Percentiles rank a stretch among this genome's conserved stretches.
These are phyloP conservation scores for Tanytarsus gracilentus DNA, from an alignment of 2,888 invertebrate genomes.

Conservation along the genomic window DNA sequence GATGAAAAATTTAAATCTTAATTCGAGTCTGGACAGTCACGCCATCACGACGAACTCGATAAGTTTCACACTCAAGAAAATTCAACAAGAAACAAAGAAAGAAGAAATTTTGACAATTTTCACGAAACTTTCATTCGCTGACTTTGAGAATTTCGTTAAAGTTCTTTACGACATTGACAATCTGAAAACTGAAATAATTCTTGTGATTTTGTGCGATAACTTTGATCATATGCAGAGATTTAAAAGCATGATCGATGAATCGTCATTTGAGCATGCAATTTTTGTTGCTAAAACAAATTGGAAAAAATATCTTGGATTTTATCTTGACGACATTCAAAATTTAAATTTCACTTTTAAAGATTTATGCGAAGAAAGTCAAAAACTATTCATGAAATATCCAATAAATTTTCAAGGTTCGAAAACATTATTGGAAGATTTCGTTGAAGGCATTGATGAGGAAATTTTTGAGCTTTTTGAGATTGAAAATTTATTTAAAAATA, in stretches of 20 bases:
- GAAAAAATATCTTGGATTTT: not conserved
- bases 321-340: not conserved
- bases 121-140: not conserved
- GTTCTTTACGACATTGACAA: not conserved
- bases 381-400: no score
- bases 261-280: not conserved
- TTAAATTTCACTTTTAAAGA: not conserved
- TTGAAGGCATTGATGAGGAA: not conserved
- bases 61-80: not conserved
- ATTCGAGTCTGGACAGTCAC: not conserved
- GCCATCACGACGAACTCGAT: not conserved
- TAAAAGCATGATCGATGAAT: not conserved
- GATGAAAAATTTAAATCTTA: not conserved
- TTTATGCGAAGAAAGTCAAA: not conserved
- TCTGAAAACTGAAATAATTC: not conserved
- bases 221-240: not conserved
- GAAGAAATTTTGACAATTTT: not conserved
- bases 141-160: not conserved
- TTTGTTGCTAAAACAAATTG: not conserved
- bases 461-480: not conserved
- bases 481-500: not conserved
- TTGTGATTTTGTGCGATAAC: not conserved
- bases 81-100: not conserved
- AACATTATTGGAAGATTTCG: no score
- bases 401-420: no score